Percentiles rank a stretch among this genome's conserved stretches.
These are phyloP conservation scores for Eleginops maclovinus DNA, from an alignment of 2,113 vertebrate genomes.

Conservation along the genomic window DNA sequence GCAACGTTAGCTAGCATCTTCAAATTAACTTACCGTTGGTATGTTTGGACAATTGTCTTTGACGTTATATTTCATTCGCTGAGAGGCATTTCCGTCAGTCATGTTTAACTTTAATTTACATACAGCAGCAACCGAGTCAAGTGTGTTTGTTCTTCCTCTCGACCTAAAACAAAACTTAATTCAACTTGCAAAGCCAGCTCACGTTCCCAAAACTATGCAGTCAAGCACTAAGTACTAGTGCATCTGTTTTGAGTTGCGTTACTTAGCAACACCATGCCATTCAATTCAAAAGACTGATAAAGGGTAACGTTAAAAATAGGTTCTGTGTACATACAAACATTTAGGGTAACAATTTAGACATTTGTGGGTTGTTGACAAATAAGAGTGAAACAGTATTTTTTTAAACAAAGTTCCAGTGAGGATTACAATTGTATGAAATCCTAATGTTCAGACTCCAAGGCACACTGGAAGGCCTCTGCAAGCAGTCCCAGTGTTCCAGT, in stretches of 20 bases:
- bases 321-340: neutral
- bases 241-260: slow-evolving; percentile 46
- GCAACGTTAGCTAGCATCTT: neutral
- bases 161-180: neutral
- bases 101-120: slow-evolving; percentile 31
- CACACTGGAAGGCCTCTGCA: too few relatives aligned
- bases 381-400: too few relatives aligned
- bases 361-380: too few relatives aligned
- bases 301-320: neutral
- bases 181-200: neutral
- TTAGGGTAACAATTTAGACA: too few relatives aligned
- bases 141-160: neutral
- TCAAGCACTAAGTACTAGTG: neutral
- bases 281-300: neutral
- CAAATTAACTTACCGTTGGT: slow-evolving; percentile 59
- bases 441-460: too few relatives aligned
- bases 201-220: neutral
- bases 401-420: too few relatives aligned
- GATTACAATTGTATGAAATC: too few relatives aligned
- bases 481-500: too few relatives aligned
- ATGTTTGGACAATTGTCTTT: slow-evolving; percentile 29
- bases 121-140: neutral
- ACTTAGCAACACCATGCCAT: slow-evolving; percentile 48
- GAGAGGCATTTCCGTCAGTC: slow-evolving; percentile 2
- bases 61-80: neutral